Base-by-base conservation (phyloP, 1,140 invertebrate genomes). In the Drosophila baimaii region DNA sequence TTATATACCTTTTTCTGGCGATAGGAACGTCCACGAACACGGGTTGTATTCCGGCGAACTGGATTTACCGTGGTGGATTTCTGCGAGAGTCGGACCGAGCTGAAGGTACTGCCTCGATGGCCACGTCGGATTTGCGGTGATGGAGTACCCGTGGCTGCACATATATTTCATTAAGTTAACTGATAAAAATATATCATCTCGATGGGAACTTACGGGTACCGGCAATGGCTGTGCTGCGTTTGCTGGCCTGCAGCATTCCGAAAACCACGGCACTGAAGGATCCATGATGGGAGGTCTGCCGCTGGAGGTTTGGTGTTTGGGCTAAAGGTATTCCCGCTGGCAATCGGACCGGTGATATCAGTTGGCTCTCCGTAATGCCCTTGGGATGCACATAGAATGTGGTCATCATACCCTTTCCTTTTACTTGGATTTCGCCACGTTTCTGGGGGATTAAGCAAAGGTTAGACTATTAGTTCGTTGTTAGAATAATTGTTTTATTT, bases 331-430 rank as follows among this genome's bases (percentile, higher is more conserved):
- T 75, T 68, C 92, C 92, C 37, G 83, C 91, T 51, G 72, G 91
- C 62, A 81, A n/a, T 7, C 90, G 80, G 4, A 91, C 88, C 2
- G 91, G 91, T 25, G 91, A 91, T 7, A 79, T 81, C 73, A 92
- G 9, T 77, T 93, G 78, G 90, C 93, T 91, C 92, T 93, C 70
- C 76, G 92, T 72, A 73, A 92, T 69, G 29, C 94, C 93, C 66
- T 94, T 94, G 27, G 95, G 96, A 19, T 95, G 90, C 27, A 99
- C 96, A 92, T 97, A 98, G 92, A 96, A 98, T 1, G 98, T 99
- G 90, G 97, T 96, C 98, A 99, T 98, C 61, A 96, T 95, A 1
- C 98, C 98, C 93, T 99, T 99, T 17, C 98, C 98, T 92, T 99
- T 99, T 1, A 99, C 98, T 63, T 96, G 95, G 31, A 99, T 95